Evolutionary conservation across 2,113 vertebrate species (phyloP).

Genomic region (Microcebus ravelobensis): DNA sequence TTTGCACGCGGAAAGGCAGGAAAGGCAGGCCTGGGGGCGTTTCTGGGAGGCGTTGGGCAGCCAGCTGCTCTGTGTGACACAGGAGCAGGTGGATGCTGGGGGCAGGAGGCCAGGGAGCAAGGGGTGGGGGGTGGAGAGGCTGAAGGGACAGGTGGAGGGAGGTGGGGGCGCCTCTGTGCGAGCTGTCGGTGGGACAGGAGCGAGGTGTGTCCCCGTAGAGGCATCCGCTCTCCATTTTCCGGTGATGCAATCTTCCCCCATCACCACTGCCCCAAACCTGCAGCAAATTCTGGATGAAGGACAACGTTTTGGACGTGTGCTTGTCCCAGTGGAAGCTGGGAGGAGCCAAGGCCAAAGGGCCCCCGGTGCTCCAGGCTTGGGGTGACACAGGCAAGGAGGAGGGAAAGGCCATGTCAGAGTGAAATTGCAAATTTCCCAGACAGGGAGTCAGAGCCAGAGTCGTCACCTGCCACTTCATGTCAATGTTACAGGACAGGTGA

Average conservation of each 20-base stretch:
- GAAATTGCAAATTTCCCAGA: fast-evolving
- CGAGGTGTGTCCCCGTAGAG: neutral
- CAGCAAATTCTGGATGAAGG: too few species aligned
- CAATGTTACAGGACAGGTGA: neutral
- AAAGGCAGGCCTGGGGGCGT: neutral
- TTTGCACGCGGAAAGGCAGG: neutral
- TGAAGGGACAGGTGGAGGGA: too few species aligned
- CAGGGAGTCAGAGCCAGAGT: fast-evolving
- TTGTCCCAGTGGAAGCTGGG: neutral
- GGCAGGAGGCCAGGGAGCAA: neutral
- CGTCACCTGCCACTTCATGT: fast-evolving
- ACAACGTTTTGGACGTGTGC: too few species aligned
- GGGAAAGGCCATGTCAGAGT: neutral
- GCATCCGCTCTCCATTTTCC: fast-evolving
- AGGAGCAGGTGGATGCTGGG: neutral
- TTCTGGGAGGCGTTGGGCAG: too few species aligned
- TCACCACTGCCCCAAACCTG: fast-evolving
- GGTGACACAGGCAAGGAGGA: neutral
- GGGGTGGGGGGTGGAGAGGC: neutral
- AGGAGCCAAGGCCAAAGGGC: neutral
- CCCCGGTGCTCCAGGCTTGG: fast-evolving
- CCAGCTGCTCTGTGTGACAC: neutral
- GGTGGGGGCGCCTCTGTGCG: fast-evolving
- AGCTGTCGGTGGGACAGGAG: neutral
- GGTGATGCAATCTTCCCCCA: neutral